phyloP scores from a whole-genome alignment of 1,140 invertebrate species.

The Brachionus angularis region DNA sequence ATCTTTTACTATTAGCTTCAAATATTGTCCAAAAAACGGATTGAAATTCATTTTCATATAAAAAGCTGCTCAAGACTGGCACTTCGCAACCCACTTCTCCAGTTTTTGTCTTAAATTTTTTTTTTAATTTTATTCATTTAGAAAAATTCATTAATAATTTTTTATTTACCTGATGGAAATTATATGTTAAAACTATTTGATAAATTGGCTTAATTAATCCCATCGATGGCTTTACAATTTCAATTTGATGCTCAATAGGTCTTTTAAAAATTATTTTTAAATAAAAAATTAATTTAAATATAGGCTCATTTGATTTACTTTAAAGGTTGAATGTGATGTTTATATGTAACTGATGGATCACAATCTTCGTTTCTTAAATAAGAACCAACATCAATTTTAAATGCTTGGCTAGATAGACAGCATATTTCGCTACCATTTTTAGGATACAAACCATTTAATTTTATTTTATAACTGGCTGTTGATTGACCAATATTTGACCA shows the following conservation, averaged over 20 bases:
- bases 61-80: slow-evolving; percentile 73
- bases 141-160: not conserved
- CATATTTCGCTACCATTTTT: slow-evolving; percentile 7
- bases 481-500: slow-evolving; percentile 32
- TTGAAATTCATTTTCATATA: slow-evolving; percentile 91
- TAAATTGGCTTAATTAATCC: slow-evolving; percentile 33
- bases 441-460: not conserved
- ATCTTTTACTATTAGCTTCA: slow-evolving; percentile 78
- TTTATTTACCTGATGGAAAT: slow-evolving; percentile 41
- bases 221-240: slow-evolving; percentile 34
- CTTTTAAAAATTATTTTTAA: not conserved
- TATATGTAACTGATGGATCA: slow-evolving; percentile 9
- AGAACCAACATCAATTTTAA: slow-evolving; percentile 7
- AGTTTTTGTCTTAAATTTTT: slow-evolving; percentile 62
- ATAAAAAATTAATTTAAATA: not conserved
- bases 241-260: slow-evolving; percentile 28
- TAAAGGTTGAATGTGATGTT: slow-evolving; percentile 23
- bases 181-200: slow-evolving; percentile 15
- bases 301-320: not conserved
- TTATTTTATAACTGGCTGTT: slow-evolving; percentile 21
- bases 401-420: slow-evolving; percentile 24
- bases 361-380: slow-evolving; percentile 30
- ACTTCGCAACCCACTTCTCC: slow-evolving; percentile 76
- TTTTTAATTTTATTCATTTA: slow-evolving; percentile 45
- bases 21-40: slow-evolving; percentile 93